Evolutionary conservation across 2,113 vertebrate species (phyloP).

Genomic region (Seriola quinqueradiata): DNA sequence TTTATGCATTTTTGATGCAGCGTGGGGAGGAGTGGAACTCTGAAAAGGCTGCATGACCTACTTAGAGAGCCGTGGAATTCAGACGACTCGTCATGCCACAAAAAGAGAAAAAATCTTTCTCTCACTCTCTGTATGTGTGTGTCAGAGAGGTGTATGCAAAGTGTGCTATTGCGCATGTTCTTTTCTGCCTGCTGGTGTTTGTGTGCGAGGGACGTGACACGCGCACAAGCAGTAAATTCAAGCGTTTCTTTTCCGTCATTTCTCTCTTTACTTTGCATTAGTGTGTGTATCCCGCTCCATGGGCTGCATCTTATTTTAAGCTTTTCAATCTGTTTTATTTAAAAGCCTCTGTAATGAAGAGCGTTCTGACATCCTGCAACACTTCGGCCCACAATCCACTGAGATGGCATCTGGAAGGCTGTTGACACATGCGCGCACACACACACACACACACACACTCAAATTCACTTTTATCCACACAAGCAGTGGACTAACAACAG

Average conservation of each 20-base stretch:
- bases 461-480: slow-evolving; percentile 29
- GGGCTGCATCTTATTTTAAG: slow-evolving; percentile 49
- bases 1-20: slow-evolving; percentile 86
- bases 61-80: slow-evolving; percentile 80
- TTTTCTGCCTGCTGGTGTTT: slow-evolving; percentile 38
- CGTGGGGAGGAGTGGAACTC: slow-evolving; percentile 79
- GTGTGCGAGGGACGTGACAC: neutral
- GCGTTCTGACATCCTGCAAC: slow-evolving; percentile 47
- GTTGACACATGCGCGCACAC: neutral
- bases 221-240: slow-evolving; percentile 2
- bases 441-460: neutral
- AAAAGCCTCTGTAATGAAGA: slow-evolving; percentile 59
- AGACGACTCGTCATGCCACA: slow-evolving; percentile 72
- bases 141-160: slow-evolving; percentile 50
- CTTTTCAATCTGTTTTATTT: slow-evolving; percentile 56
- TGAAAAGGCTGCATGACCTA: slow-evolving; percentile 84
- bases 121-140: slow-evolving; percentile 49
- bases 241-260: slow-evolving; percentile 15
- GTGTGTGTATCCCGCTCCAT: slow-evolving; percentile 28
- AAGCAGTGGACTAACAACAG: slow-evolving; percentile 1
- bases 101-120: slow-evolving; percentile 65
- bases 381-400: slow-evolving; percentile 27
- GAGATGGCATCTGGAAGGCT: slow-evolving; percentile 51
- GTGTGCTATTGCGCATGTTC: slow-evolving; percentile 35
- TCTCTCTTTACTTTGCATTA: slow-evolving; percentile 36